These are phyloP conservation scores for Drosophila sproati DNA, from an alignment of 1,140 invertebrate genomes.

Conservation along the genomic window DNA sequence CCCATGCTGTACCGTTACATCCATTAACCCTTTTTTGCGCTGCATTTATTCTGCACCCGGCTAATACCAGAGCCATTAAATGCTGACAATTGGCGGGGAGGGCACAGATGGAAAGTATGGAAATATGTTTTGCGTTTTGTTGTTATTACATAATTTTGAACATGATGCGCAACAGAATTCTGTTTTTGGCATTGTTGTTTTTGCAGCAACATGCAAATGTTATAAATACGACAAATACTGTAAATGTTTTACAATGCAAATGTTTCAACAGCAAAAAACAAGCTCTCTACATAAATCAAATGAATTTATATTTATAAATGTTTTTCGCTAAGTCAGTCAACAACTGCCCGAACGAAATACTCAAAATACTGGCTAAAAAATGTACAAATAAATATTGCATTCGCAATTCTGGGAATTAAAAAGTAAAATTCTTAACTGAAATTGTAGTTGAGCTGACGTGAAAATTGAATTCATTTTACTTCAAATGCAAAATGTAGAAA, in stretches of 20 bases:
- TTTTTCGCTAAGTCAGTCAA: conserved; percentile 1
- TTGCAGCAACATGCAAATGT: conserved; percentile 10
- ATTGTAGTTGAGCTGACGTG: too few relatives aligned
- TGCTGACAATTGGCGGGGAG: background rate
- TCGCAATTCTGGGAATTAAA: background rate
- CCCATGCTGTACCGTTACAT: conserved; percentile 6
- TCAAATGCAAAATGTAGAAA: too few relatives aligned
- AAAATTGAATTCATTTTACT: too few relatives aligned
- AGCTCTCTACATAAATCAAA: conserved; percentile 19
- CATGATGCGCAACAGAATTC: conserved; percentile 30
- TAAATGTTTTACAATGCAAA: conserved; percentile 13
- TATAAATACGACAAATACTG: conserved; percentile 17
- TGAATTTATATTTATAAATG: conserved; percentile 16
- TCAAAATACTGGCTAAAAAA: background rate
- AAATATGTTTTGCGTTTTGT: conserved; percentile 59
- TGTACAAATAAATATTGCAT: background rate
- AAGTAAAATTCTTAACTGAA: background rate
- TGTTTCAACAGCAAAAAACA: conserved; percentile 20
- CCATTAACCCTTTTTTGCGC: conserved; percentile 36
- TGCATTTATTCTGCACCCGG: conserved; percentile 23
- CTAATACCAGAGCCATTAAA: conserved; percentile 32
- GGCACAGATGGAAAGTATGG: conserved; percentile 29
- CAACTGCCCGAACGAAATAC: conserved; percentile 1
- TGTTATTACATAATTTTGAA: conserved; percentile 64
- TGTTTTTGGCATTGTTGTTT: conserved; percentile 31